phyloP scores from a whole-genome alignment of 2,888 invertebrate species.

The Polydrusus tereticollis region DNA sequence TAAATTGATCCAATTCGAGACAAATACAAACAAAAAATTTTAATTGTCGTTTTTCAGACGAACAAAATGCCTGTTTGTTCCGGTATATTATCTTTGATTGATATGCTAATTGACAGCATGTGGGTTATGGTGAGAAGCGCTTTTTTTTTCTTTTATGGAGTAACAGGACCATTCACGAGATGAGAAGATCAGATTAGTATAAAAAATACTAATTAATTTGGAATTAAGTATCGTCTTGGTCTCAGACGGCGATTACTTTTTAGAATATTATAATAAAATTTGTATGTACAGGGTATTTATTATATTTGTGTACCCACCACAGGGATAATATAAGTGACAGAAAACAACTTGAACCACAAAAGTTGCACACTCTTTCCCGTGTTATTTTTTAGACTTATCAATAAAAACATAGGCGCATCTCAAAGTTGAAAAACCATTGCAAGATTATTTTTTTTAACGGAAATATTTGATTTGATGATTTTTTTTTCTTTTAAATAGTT shows the following conservation, averaged over 20 bases:
- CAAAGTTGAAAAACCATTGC: no score
- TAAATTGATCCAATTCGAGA: slow-evolving; percentile 9
- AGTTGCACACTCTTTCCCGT: no score
- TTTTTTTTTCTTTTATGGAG: background rate
- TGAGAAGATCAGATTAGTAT: background rate
- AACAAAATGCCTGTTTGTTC: slow-evolving; percentile 19
- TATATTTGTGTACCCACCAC: no score
- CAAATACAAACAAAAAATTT: slow-evolving; percentile 11
- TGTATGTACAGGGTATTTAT: no score
- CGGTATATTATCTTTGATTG: slow-evolving; percentile 9
- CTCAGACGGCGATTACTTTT: background rate
- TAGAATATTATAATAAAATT: background rate
- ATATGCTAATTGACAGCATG: slow-evolving; percentile 20
- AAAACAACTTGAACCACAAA: no score
- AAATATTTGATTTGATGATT: no score
- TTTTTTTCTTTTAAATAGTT: no score
- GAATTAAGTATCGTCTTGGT: background rate
- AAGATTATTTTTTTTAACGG: no score
- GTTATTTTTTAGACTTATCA: no score
- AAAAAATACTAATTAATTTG: background rate
- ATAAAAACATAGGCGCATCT: no score
- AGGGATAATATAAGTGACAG: no score
- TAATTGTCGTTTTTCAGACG: background rate
- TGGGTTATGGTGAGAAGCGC: slow-evolving; percentile 13
- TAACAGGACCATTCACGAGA: slow-evolving; percentile 2